Evolutionary conservation across 2,113 vertebrate genomes (phyloP), one percentile per base, ranked within the genome.

Genomic region (Hymenochirus boettgeri): DNA sequence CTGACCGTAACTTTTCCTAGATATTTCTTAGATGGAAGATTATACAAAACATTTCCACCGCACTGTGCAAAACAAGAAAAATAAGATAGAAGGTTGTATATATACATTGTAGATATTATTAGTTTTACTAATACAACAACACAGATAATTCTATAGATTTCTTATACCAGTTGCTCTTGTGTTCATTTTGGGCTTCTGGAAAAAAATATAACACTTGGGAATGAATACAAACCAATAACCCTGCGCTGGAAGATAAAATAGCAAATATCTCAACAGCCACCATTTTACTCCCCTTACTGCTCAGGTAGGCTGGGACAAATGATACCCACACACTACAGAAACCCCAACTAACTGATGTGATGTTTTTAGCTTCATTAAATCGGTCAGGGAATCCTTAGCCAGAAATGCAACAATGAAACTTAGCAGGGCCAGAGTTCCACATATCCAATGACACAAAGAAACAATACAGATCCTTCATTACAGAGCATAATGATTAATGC

Each of bases 291-390:
- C 85, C 84, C 10, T n/a, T 85, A 17, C 84, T 85, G 65, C 87
- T n/a, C 10, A 66, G 55, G 21, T 58, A 66, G 5, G 63, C 57
- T 5, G 63, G 55, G 9, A 66, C 57, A 18, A 66, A 66, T 8
- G n/a, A 57, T 37, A 12, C 2, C 21, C 63, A 54, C 48, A 66
- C 87, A 7, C 76, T 80, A 47, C 80, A 83, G 73, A n/a, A 88
- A 87, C 23, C 86, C 87, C 67, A 88, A 58, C 83, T 86, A 86
- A 76, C 86, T 72, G 86, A 86, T 46, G 83, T 87, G 75, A 89
- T n/a, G 39, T 84, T 70, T 57, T 80, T 83, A 13, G 77, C 78
- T 26, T 82, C 80, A 9, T 80, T 82, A 24, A 81, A 80, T 31
- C 73, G 77, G 33, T 78, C 78, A 6, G 81, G 86, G 15, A 88